These are phyloP conservation scores for Amblyraja radiata DNA, from an alignment of 2,797 vertebrate species.

Conservation along the genomic window DNA sequence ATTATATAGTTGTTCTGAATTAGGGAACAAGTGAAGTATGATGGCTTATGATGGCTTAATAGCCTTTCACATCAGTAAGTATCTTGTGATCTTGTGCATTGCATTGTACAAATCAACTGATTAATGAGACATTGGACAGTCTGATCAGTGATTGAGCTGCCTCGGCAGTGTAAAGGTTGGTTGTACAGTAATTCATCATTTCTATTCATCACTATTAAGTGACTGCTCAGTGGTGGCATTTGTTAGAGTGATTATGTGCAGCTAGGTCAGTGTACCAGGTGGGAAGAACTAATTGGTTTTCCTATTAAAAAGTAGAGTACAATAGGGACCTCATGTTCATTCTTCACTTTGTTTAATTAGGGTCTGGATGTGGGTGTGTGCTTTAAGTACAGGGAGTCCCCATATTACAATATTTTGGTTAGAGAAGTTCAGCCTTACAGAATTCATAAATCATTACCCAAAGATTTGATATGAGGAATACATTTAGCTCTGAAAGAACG, in stretches of 20 bases:
- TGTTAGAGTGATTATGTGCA: not conserved
- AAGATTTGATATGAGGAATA: too few relatives aligned
- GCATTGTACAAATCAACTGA: not conserved
- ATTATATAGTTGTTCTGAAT: not conserved
- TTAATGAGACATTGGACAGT: conserved; percentile 20
- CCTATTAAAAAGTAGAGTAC: not conserved
- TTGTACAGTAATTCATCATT: conserved; percentile 1
- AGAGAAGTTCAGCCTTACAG: too few relatives aligned
- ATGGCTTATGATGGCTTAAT: not conserved
- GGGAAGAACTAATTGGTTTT: not conserved
- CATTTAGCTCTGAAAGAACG: too few relatives aligned
- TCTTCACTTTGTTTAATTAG: not conserved
- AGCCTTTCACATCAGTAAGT: not conserved
- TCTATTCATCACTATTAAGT: conserved; percentile 6
- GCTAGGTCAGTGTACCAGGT: not conserved
- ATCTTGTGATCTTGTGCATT: not conserved
- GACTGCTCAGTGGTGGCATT: not conserved
- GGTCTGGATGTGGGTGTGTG: not conserved
- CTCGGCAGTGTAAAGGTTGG: not conserved
- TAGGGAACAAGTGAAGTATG: not conserved
- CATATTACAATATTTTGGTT: too few relatives aligned
- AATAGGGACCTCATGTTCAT: not conserved
- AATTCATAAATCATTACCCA: too few relatives aligned
- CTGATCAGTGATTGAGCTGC: not conserved
- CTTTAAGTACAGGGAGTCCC: not conserved